A percentile compares a stretch with the other conserved stretches of the same genome.
These are phyloP conservation scores for Microtus richardsoni DNA, from an alignment of 2,113 vertebrate genomes.

Conservation along the genomic window DNA sequence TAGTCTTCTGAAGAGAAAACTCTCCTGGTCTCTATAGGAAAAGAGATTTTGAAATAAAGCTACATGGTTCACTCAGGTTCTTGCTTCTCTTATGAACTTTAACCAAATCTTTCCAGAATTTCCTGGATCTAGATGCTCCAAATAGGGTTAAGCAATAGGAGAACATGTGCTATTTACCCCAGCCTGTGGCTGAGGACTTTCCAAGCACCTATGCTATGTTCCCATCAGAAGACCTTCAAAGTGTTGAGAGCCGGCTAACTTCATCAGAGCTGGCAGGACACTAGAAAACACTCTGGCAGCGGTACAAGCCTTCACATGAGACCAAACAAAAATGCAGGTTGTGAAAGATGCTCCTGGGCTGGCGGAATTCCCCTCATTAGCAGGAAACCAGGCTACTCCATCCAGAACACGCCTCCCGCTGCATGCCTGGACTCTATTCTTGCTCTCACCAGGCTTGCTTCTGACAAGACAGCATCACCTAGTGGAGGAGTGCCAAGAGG, in stretches of 20 bases:
- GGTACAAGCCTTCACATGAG: conserved; percentile 80
- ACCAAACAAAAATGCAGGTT: conserved; percentile 67
- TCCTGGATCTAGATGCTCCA: conserved; percentile 38
- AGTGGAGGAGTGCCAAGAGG: neutral
- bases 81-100: conserved; percentile 11
- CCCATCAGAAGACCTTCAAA: conserved; percentile 74
- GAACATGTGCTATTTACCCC: conserved; percentile 61
- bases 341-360: conserved; percentile 83
- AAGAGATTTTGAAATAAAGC: neutral
- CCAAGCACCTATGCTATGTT: conserved; percentile 65
- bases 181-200: conserved; percentile 73
- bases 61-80: neutral
- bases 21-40: neutral
- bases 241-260: conserved; percentile 67
- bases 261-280: conserved; percentile 80
- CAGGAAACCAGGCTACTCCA: conserved; percentile 64
- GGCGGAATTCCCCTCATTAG: conserved; percentile 92
- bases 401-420: neutral
- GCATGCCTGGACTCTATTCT: neutral
- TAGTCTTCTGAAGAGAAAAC: neutral
- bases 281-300: conserved; percentile 82
- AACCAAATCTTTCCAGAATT: conserved; percentile 41
- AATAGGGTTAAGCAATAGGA: conserved; percentile 65
- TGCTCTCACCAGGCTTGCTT: neutral
- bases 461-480: neutral